phyloP scores from a whole-genome alignment of 2,797 vertebrate species.

The Enteromius thamalakanensis region DNA sequence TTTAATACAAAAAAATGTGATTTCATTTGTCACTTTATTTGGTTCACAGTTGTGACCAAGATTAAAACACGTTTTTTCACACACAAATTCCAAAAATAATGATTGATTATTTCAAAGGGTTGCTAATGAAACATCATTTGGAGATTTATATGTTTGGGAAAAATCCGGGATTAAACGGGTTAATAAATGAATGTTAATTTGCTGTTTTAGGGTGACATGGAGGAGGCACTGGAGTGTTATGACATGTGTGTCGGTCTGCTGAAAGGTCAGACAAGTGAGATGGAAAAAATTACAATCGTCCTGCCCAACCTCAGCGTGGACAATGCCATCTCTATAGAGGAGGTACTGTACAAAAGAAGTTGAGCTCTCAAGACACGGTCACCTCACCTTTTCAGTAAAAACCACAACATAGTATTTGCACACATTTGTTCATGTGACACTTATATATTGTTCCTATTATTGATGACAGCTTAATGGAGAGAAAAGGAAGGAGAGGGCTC shows the following conservation, averaged over 20 bases:
- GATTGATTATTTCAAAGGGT: too few species aligned
- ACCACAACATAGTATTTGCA: not conserved
- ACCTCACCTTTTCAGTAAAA: not conserved
- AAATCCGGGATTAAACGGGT: too few species aligned
- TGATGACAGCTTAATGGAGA: not conserved
- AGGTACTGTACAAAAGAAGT: constrained; percentile 77
- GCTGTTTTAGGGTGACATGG: constrained; percentile 90
- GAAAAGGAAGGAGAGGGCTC: not conserved
- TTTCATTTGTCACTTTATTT: too few species aligned
- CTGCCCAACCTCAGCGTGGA: constrained; percentile 91
- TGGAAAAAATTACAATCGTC: constrained; percentile 74
- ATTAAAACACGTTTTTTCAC: too few species aligned
- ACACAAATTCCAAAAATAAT: too few species aligned
- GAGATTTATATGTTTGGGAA: too few species aligned
- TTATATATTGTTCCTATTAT: not conserved
- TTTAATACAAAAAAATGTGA: too few species aligned
- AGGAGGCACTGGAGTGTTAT: constrained; percentile 93
- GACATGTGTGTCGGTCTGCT: constrained; percentile 91
- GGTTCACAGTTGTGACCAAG: too few species aligned
- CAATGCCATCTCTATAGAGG: constrained; percentile 88
- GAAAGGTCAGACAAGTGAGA: constrained; percentile 78
- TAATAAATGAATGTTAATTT: constrained; percentile 16
- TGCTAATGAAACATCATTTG: too few species aligned
- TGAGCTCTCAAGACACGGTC: not conserved
- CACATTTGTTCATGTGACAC: not conserved